Evolutionary conservation across 2,888 invertebrate genomes (phyloP).

Genomic region (Philopedon plagiatum): DNA sequence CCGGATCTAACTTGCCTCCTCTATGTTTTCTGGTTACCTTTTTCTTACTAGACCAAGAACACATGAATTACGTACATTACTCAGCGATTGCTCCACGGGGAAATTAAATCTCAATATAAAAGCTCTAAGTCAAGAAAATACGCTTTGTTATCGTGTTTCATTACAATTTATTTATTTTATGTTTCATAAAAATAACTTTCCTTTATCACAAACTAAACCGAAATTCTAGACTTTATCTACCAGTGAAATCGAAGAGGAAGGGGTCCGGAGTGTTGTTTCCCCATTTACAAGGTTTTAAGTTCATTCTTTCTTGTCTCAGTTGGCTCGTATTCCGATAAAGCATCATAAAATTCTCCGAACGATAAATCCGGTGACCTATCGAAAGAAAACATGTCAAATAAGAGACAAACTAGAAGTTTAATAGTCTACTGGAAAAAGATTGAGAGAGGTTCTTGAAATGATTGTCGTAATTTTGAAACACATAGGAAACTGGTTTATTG

Average conservation of each 20-base stretch:
- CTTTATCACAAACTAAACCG: background rate
- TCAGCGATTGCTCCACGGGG: too few species aligned
- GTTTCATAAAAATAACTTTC: too few species aligned
- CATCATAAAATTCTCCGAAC: background rate
- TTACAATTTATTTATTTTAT: too few species aligned
- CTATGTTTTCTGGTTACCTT: too few species aligned
- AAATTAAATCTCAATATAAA: too few species aligned
- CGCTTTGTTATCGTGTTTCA: too few species aligned
- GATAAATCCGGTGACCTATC: background rate
- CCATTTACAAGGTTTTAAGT: background rate
- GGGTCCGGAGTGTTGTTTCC: conserved; percentile 15
- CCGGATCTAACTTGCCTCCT: too few species aligned
- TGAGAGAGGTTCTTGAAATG: background rate
- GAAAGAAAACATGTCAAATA: background rate
- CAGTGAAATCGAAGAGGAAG: background rate
- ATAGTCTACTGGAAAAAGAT: background rate
- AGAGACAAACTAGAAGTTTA: background rate
- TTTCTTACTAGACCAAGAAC: too few species aligned
- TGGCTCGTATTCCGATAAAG: conserved; percentile 6
- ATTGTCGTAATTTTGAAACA: background rate
- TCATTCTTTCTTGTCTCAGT: conserved; percentile 8
- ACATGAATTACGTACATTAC: too few species aligned
- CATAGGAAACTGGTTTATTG: background rate
- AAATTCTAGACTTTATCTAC: background rate
- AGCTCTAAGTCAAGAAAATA: too few species aligned